Conservation (phyloP, 2,888 invertebrate genomes). For the Chorisops tibialis region DNA sequence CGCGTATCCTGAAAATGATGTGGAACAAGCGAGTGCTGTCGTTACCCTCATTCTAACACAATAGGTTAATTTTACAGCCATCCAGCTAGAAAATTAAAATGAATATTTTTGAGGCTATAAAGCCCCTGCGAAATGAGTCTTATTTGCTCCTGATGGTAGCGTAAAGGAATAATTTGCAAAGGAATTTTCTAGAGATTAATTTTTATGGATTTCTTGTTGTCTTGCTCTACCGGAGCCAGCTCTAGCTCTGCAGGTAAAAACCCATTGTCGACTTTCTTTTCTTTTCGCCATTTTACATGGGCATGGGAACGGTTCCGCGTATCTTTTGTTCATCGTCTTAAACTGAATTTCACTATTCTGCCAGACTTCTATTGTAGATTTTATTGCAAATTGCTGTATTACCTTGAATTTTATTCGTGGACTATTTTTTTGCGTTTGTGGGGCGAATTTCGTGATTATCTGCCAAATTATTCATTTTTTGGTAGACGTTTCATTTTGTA, state of each 20-base stretch:
- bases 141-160: slow-evolving; percentile 32
- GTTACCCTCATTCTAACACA: slow-evolving; percentile 31
- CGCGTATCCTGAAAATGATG: not conserved
- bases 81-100: slow-evolving; percentile 36
- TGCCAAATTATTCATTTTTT: slow-evolving; percentile 22
- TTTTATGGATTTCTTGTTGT: slow-evolving; percentile 38
- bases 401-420: slow-evolving; percentile 8
- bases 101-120: slow-evolving; percentile 34
- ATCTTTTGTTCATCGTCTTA: slow-evolving; percentile 9
- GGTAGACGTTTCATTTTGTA: slow-evolving; percentile 21
- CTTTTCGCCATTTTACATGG: not conserved
- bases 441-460: slow-evolving; percentile 20
- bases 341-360: slow-evolving; percentile 21
- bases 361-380: slow-evolving; percentile 19
- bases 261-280: slow-evolving; percentile 4
- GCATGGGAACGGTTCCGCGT: not conserved
- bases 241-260: slow-evolving; percentile 10
- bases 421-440: not conserved
- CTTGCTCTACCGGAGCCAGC: not conserved
- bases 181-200: slow-evolving; percentile 42
- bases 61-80: slow-evolving; percentile 35
- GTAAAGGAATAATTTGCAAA: slow-evolving; percentile 30
- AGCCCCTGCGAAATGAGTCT: slow-evolving; percentile 33
- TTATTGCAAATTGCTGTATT: slow-evolving; percentile 22
- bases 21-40: slow-evolving; percentile 3